Evolutionary conservation across 2,113 vertebrate genomes (phyloP).

Genomic region (Oxygymnocypris stewartii): DNA sequence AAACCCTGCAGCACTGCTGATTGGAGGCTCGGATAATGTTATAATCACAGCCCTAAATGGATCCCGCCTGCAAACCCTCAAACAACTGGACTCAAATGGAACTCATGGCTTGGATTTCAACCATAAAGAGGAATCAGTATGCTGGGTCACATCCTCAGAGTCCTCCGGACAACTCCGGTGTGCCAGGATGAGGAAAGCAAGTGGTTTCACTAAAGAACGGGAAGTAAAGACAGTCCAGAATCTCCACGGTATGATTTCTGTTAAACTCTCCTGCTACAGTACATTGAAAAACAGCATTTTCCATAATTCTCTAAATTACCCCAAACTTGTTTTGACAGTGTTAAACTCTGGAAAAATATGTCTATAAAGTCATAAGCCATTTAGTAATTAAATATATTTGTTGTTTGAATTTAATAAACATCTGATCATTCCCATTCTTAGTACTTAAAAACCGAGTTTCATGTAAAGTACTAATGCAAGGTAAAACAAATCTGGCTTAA

Average conservation of each 20-base stretch:
- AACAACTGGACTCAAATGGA: conserved; percentile 77
- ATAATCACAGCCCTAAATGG: conserved; percentile 85
- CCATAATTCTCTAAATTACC: background rate
- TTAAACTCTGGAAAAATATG: background rate
- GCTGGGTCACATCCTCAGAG: conserved; percentile 86
- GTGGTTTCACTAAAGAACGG: conserved; percentile 77
- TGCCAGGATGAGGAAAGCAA: conserved; percentile 76
- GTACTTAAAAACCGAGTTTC: background rate
- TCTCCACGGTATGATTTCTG: conserved; percentile 82
- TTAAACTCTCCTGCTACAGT: background rate
- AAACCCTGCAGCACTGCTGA: conserved; percentile 82
- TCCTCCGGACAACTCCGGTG: conserved; percentile 85
- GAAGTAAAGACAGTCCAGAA: conserved; percentile 79
- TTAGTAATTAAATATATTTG: background rate
- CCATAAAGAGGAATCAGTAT: conserved; percentile 82
- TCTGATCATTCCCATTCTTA: background rate
- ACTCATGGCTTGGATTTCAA: conserved; percentile 84
- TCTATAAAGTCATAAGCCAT: background rate
- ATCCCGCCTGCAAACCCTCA: conserved; percentile 74
- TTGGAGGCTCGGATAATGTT: conserved; percentile 81
- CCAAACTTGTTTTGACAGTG: background rate
- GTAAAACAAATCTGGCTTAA: background rate
- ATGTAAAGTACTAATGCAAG: background rate
- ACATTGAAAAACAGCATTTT: background rate
- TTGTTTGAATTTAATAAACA: background rate